Conservation (phyloP, 2,797 vertebrate species). For the Pseudocheirus occidentalis region DNA sequence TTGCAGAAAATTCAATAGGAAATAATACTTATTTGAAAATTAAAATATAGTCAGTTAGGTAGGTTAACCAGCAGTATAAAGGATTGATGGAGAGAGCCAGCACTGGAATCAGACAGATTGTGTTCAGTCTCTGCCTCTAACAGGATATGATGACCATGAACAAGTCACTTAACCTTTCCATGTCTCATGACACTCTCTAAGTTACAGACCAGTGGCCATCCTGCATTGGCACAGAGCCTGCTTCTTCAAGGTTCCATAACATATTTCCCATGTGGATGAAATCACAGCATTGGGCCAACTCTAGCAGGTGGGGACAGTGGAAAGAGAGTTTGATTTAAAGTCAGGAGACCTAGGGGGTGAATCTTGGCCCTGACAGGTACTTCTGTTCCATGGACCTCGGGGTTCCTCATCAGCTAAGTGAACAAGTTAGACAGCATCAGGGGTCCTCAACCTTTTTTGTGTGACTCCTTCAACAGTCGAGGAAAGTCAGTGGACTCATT, state of each 20-base stretch:
- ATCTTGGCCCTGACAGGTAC: not conserved
- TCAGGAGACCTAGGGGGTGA: not conserved
- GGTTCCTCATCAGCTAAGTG: not conserved
- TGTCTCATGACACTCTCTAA: not conserved
- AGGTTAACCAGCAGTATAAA: not conserved
- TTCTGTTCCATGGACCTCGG: not conserved
- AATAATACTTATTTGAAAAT: not conserved
- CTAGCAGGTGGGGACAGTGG: not conserved
- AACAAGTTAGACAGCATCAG: not conserved
- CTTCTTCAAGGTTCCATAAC: not conserved
- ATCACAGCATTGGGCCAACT: not conserved
- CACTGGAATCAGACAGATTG: not conserved
- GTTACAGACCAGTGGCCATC: not conserved
- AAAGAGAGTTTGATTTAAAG: not conserved
- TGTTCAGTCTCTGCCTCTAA: not conserved
- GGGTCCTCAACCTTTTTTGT: not conserved
- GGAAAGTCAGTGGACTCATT: not conserved
- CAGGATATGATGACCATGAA: not conserved
- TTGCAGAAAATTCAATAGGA: not conserved
- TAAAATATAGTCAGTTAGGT: not conserved
- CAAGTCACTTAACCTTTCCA: not conserved
- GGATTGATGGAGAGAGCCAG: not conserved
- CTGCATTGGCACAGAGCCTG: not conserved
- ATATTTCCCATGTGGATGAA: not conserved
- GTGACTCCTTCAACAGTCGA: not conserved